Conservation (phyloP, 1,140 invertebrate species). For the Atta cephalotes region DNA sequence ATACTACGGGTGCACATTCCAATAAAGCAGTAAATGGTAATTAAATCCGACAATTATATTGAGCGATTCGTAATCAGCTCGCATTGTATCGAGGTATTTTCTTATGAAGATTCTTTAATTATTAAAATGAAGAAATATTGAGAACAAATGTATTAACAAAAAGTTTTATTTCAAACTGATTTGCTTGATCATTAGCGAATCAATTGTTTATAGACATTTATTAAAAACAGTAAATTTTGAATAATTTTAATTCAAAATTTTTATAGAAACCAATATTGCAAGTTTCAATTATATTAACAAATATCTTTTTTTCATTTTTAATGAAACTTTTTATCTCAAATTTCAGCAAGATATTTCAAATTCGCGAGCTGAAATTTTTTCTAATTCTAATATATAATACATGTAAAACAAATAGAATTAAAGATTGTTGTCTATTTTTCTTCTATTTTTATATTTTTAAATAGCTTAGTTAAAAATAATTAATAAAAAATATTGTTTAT, state of each 20-base stretch:
- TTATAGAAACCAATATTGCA: background rate
- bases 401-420: background rate
- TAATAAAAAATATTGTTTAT: background rate
- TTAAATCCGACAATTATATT: constrained; percentile 48
- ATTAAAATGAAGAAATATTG: background rate
- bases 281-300: background rate
- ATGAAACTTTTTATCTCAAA: background rate
- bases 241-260: constrained; percentile 1
- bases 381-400: background rate
- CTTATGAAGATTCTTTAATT: background rate
- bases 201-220: background rate
- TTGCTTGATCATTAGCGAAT: background rate
- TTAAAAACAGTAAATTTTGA: background rate
- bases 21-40: constrained; percentile 56
- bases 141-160: background rate
- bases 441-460: background rate
- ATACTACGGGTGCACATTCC: constrained; percentile 29
- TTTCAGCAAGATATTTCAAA: background rate
- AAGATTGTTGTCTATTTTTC: background rate
- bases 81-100: constrained; percentile 23
- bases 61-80: constrained; percentile 19
- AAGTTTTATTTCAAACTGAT: background rate
- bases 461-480: background rate
- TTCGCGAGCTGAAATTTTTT: background rate
- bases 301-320: background rate